A percentile compares a stretch with the other conserved stretches of the same genome.
phyloP scores from a whole-genome alignment of 2,888 invertebrate genomes.

The Torymus auratus region DNA sequence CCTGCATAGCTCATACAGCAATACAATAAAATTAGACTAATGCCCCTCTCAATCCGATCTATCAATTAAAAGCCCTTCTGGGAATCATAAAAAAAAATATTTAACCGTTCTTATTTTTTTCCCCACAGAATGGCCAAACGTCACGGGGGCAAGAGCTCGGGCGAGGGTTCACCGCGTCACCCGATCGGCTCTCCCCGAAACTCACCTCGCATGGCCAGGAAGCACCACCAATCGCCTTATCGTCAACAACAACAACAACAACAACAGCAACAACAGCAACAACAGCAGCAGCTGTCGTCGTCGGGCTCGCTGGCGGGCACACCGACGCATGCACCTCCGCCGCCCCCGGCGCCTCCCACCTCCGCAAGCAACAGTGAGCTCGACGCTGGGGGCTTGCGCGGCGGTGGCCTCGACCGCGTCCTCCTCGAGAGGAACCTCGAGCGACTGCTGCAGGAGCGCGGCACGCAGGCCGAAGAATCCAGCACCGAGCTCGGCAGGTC shows the following conservation, averaged over 20 bases:
- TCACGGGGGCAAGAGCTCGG: constrained; percentile 13
- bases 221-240: constrained; percentile 71
- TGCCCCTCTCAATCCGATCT: no score
- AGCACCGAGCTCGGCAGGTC: constrained; percentile 72
- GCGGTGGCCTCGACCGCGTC: constrained; percentile 82
- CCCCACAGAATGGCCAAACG: constrained; percentile 68
- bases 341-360: constrained; percentile 56
- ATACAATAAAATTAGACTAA: no score
- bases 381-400: constrained; percentile 65
- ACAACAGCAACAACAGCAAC: constrained; percentile 63
- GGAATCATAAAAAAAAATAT: no score
- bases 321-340: constrained; percentile 68
- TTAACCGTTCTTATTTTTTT: no score
- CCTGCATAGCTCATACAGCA: constrained; percentile 73
- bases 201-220: constrained; percentile 79
- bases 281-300: constrained; percentile 60
- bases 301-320: constrained; percentile 72
- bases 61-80: no score
- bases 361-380: constrained; percentile 57
- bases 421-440: constrained; percentile 84
- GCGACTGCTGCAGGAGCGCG: constrained; percentile 79
- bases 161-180: constrained; percentile 64
- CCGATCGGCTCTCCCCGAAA: constrained; percentile 75
- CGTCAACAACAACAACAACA: constrained; percentile 72
- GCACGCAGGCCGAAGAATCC: constrained; percentile 70